phyloP scores from a whole-genome alignment of 2,888 invertebrate species.

The Patella ulyssiponensis region DNA sequence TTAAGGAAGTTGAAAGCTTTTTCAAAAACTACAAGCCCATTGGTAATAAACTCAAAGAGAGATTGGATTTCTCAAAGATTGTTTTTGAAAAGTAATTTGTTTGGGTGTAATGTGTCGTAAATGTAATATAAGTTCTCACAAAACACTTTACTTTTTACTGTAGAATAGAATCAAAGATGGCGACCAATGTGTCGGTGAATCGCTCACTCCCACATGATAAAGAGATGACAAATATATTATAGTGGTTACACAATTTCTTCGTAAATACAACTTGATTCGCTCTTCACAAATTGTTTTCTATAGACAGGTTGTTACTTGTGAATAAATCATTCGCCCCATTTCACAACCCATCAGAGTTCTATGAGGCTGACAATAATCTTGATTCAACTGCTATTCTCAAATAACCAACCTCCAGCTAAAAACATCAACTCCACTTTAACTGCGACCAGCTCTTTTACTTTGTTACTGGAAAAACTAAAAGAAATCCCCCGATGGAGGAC shows the following conservation, averaged over 20 bases:
- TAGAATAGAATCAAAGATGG: too few relatives aligned
- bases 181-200: too few relatives aligned
- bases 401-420: not conserved
- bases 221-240: too few relatives aligned
- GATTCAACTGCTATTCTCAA: not conserved
- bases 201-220: too few relatives aligned
- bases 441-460: not conserved
- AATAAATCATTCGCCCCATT: slow-evolving; percentile 8
- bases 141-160: not conserved
- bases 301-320: not conserved
- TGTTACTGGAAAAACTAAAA: not conserved
- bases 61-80: too few relatives aligned
- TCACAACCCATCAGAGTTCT: not conserved
- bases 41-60: too few relatives aligned
- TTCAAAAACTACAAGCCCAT: too few relatives aligned
- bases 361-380: not conserved
- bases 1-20: too few relatives aligned
- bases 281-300: slow-evolving; percentile 4
- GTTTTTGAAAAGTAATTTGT: not conserved
- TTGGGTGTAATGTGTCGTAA: slow-evolving; percentile 6
- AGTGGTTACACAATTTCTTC: not conserved
- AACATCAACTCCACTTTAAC: not conserved
- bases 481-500: not conserved
- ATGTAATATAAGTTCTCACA: not conserved
- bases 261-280: slow-evolving; percentile 10